phyloP scores from a whole-genome alignment of 2,113 vertebrate genomes.

The Aspidoscelis tigris region DNA sequence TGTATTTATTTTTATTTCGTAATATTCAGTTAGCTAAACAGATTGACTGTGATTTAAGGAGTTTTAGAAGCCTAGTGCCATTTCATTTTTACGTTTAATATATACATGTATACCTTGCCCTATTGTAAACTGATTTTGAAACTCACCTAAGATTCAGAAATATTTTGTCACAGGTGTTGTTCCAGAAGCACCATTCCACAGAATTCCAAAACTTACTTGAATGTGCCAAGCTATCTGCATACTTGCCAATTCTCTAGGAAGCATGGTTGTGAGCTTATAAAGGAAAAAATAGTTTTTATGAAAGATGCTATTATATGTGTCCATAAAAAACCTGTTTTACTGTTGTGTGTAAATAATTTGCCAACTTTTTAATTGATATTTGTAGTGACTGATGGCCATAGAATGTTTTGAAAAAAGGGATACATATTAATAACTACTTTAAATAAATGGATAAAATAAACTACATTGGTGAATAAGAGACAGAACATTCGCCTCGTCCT shows the following conservation, averaged over 20 bases:
- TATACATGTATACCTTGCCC: background rate
- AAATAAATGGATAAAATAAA: background rate
- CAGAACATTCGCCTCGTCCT: background rate
- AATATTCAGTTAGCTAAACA: constrained; percentile 1
- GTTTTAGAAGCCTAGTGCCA: background rate
- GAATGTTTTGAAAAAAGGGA: too few species aligned
- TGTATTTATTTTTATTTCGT: background rate
- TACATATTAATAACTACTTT: too few species aligned
- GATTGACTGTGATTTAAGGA: constrained; percentile 4
- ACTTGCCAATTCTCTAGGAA: background rate
- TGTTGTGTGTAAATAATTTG: background rate
- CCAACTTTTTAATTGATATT: too few species aligned
- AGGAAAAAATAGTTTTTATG: background rate
- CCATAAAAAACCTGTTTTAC: background rate
- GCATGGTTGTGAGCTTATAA: background rate
- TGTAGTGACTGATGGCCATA: too few species aligned
- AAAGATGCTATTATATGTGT: background rate
- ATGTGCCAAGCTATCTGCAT: background rate
- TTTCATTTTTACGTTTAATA: background rate
- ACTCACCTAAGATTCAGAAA: background rate
- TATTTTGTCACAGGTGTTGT: background rate
- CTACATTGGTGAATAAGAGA: background rate
- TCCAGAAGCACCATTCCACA: background rate
- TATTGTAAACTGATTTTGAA: constrained; percentile 13
- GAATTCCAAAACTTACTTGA: background rate